Base-by-base conservation (phyloP, 2,113 vertebrate species). In the Cacatua alba region DNA sequence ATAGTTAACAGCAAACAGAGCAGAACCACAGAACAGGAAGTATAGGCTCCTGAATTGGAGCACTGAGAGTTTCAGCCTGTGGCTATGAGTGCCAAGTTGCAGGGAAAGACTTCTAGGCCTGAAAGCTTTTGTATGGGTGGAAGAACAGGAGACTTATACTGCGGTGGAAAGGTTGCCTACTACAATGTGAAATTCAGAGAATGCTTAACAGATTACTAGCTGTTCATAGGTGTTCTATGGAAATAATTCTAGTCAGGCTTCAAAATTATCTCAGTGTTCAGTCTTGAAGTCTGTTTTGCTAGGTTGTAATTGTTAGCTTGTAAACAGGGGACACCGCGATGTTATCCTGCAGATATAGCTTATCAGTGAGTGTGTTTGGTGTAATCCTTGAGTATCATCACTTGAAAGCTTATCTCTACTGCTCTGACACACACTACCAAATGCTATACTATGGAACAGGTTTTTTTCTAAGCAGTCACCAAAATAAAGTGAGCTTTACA, bases 271-370 rank as follows among this genome's bases (percentile, higher is more conserved):
- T 67, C 28, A 37, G n/a, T 23, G 29, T 63, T 77, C 68, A 63
- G 10, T 20, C 17, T n/a, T 29, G 11, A 80, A 70, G 8, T 26
- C 6, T 70, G 1, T 75, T 88, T 82, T 39, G 10, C 31, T 10
- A 21, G 25, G 1, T 10, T 55, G 39, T 18, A 65, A 21, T 8
- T 35, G 4, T 55, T 64, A 53, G n/a, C 1, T 68, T 67, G 24
- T 21, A 60, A 78, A 65, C 8, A 67, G 0, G 0, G 23, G 19
- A 68, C 10, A 14, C 8, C 3, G 29, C n/a, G 29, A 79, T 9
- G 24, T 60, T 60, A 52, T 82, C 35, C 51, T 44, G 17, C 17
- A 83, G 68, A 17, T 67, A 55, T 0, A 39, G 37, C 0, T 81
- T 60, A 75, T 13, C 16, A 51, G 4, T 31, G 11, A 60, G 26